Conservation (phyloP, 2,888 invertebrate species). For the Bruchidius siliquastri region DNA sequence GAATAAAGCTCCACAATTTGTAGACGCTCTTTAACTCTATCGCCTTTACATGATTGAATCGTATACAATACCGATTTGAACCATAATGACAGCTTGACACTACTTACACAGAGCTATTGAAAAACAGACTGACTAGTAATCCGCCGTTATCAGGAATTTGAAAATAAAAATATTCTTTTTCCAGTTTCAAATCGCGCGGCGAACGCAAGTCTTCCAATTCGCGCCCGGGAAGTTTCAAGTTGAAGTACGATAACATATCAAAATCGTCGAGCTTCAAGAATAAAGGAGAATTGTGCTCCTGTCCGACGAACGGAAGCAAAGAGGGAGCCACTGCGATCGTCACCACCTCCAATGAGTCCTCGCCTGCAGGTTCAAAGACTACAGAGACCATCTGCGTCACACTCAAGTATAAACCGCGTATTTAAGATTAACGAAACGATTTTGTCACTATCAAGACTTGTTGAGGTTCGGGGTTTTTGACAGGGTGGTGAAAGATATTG, state of each 20-base stretch:
- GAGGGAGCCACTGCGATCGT: conserved; percentile 7
- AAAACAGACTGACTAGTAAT: too few relatives aligned
- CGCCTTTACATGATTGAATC: too few relatives aligned
- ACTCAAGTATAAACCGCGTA: conserved; percentile 46
- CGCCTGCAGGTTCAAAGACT: conserved; percentile 30
- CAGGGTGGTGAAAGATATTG: background rate
- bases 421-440: conserved; percentile 26
- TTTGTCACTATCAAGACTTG: background rate
- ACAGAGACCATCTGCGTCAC: conserved; percentile 46
- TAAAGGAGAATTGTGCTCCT: conserved; percentile 43
- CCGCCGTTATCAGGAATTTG: too few relatives aligned
- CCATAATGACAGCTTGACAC: too few relatives aligned
- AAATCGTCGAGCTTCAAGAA: conserved; percentile 45
- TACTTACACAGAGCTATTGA: too few relatives aligned
- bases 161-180: too few relatives aligned
- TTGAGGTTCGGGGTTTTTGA: background rate
- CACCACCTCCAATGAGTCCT: conserved; percentile 15
- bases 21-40: too few relatives aligned
- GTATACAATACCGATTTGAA: too few relatives aligned
- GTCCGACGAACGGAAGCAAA: conserved; percentile 30
- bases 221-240: conserved; percentile 42
- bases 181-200: conserved; percentile 41
- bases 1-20: too few relatives aligned
- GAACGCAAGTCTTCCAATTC: conserved; percentile 40
- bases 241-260: conserved; percentile 44